Percentiles rank a stretch among this genome's conserved stretches.
Evolutionary conservation across 1,140 invertebrate species (phyloP).

Genomic region (Cyrtorhinus lividipennis): DNA sequence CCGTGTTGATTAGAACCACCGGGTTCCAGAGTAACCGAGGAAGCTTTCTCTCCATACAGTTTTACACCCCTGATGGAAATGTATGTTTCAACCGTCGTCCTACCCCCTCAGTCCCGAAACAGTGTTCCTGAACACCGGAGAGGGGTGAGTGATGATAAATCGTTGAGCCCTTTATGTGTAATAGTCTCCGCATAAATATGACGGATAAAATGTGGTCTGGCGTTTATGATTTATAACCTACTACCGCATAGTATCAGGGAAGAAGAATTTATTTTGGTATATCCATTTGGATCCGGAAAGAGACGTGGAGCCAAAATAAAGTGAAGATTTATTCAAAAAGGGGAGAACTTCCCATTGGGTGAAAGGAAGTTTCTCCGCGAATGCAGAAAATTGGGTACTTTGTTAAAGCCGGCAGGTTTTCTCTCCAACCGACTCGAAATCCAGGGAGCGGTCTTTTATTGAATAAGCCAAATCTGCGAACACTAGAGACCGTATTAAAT

Average conservation of each 20-base stretch:
- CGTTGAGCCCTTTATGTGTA: background rate
- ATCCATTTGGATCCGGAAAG: background rate
- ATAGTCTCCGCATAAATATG: background rate
- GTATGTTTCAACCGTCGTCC: background rate
- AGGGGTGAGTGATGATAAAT: background rate
- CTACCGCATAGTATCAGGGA: background rate
- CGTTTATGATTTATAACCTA: background rate
- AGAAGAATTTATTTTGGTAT: background rate
- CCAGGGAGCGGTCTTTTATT: too few relatives aligned
- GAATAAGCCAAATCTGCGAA: too few relatives aligned
- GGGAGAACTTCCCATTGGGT: background rate
- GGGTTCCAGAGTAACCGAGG: too few relatives aligned
- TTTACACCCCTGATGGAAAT: slow-evolving; percentile 6
- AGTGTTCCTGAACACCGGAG: background rate
- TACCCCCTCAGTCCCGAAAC: background rate
- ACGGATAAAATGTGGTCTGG: background rate
- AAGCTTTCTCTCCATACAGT: background rate
- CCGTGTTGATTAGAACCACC: background rate
- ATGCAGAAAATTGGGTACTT: background rate
- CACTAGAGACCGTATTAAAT: too few relatives aligned
- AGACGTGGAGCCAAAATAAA: background rate
- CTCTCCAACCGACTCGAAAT: too few relatives aligned
- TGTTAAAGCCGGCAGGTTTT: background rate
- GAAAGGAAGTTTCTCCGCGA: too few relatives aligned
- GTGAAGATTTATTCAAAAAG: background rate